Evolutionary conservation across 2,888 invertebrate genomes (phyloP), one percentile per base, ranked within the genome.

Genomic region (Morinoia aosen): DNA sequence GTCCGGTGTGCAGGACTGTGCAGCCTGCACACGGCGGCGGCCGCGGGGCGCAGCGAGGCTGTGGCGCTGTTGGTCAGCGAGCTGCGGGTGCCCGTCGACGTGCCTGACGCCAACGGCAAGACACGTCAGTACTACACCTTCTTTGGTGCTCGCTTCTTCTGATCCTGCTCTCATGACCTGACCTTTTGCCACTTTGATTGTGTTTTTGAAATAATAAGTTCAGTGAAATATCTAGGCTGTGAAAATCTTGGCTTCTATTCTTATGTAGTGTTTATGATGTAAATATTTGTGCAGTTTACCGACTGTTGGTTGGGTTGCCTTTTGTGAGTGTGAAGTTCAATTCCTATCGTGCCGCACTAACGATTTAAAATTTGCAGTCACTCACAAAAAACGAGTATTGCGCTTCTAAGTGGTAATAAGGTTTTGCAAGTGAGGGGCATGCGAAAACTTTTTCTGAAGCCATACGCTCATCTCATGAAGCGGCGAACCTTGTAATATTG

Each of bases 1-100:
- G 40, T n/a, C 39, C n/a, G 33, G 33, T 25, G 19, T 3, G 8
- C 93, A 93, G 93, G 93, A 11, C 57, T n/a, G 93, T 93, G 93
- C 40, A 93, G 93, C 57, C 93, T 93, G 93, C 93, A 93, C 93
- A 93, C 33, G 10, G 93, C 93, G 33, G 93, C 93, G 5, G 57
- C 19, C 33, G 93, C 93, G 0, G 93, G 93, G n/a, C 93, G 33
- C 57, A 58, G 93, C 40, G 93, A 93, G 25, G 93, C 93, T 5
- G 93, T 57, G 40, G 12, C 12, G 93, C 48, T 57, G 16, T 57
- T 93, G 33, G 93, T 93, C 57, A 12, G 33, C 5, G 93, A 57
- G 14, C 58, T 93, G 11, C 93, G 57, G 57, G 93, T 93, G 19
- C 93, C 93, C 10, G 58, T 93, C 57, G 93, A 93, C 57, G 58